Evolutionary conservation across 1,140 invertebrate genomes (phyloP), one percentile per base, ranked within the genome.

Genomic region (Sycobia sp.): DNA sequence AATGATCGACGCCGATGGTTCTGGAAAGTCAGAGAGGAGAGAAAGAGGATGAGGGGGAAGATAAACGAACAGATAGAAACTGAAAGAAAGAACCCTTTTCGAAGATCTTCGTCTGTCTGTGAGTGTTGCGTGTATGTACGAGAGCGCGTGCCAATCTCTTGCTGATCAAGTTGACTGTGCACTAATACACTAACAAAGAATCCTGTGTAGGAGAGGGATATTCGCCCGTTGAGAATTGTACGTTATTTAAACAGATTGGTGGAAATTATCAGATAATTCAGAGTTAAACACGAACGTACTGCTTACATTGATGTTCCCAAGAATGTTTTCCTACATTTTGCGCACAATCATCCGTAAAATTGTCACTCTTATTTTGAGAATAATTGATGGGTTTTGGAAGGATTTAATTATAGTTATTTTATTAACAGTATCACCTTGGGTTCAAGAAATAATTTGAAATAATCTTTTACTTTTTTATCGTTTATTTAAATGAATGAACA

Each of bases 51-150:
- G 46, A 29, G 5, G 62, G 71, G 69, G 60, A 50, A n/a, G 66
- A 58, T 25, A 50, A 27, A n/a, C n/a, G n/a, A n/a, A 32, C 25
- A 50, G 47, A 32, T 29, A 67, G 70, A 70, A 60, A 51, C 61
- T 56, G 46, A 29, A n/a, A 29, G 14, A 29, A 20, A 0, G n/a
- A 46, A 60, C 71, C 69, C 69, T 75, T 75, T 74, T 71, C 43
- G 38, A 59, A 56, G 67, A 67, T 53, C 36, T 29, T 32, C 0
- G 27, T 39, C 54, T 27, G 38, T n/a, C n/a, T n/a, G n/a, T n/a
- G n/a, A n/a, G n/a, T n/a, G n/a, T n/a, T n/a, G n/a, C n/a, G n/a
- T n/a, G n/a, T n/a, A n/a, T n/a, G 23, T 55, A 39, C 38, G 47
- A 32, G 39, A 62, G 10, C 43, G 3, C 47, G 16, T 54, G 46